phyloP scores from a whole-genome alignment of 2,113 vertebrate genomes.

The Danionella cerebrum region DNA sequence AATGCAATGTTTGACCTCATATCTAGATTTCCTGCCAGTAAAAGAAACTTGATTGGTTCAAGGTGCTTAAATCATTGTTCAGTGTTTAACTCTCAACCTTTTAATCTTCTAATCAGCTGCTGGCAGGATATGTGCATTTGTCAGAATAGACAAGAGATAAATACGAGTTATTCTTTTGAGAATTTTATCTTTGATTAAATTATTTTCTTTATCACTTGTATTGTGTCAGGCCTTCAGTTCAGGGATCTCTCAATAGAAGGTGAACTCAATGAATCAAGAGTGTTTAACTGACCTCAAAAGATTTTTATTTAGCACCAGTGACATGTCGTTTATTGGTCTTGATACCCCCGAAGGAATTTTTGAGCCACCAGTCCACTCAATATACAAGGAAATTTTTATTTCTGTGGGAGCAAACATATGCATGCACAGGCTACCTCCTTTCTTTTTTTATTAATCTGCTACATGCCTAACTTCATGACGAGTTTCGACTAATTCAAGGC shows the following conservation, averaged over 20 bases:
- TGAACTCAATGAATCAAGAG: too few species aligned
- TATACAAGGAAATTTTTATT: too few species aligned
- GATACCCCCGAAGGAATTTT: too few species aligned
- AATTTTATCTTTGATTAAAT: neutral
- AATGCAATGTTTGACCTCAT: neutral
- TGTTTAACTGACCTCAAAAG: too few species aligned
- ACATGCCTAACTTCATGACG: too few species aligned
- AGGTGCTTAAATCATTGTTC: neutral
- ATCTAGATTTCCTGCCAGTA: neutral
- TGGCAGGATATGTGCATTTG: neutral
- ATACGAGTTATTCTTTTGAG: neutral
- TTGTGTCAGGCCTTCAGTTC: neutral
- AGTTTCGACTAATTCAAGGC: too few species aligned
- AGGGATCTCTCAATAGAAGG: neutral
- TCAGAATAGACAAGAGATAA: neutral
- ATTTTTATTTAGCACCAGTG: too few species aligned
- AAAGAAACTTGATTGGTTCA: neutral
- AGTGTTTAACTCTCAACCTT: neutral
- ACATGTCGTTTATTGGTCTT: too few species aligned
- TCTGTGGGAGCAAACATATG: too few species aligned
- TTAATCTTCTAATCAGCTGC: conserved; percentile 8
- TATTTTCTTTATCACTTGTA: neutral
- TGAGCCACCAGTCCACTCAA: too few species aligned
- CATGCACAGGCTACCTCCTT: too few species aligned
- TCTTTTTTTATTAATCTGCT: too few species aligned